These are phyloP conservation scores for Plusia festucae DNA, from an alignment of 2,888 invertebrate genomes.

Conservation along the genomic window DNA sequence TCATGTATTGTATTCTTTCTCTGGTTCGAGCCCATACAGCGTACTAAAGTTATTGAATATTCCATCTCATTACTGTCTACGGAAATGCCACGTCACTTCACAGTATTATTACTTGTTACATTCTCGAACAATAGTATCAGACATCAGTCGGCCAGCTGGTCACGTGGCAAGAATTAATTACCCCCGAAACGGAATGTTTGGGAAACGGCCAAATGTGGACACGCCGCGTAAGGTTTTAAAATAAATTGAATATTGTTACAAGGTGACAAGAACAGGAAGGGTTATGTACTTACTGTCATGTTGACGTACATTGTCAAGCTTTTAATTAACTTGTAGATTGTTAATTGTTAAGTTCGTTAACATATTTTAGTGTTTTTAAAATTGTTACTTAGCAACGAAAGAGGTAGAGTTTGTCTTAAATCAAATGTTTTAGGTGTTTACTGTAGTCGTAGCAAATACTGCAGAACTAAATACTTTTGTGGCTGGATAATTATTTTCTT, in stretches of 20 bases:
- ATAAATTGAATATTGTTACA: slow-evolving; percentile 49
- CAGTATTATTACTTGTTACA: slow-evolving; percentile 8
- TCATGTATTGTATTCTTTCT: too few relatives aligned
- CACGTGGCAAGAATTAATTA: slow-evolving; percentile 55
- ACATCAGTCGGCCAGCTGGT: slow-evolving; percentile 29
- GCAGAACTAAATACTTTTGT: too few relatives aligned
- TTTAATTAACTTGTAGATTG: slow-evolving; percentile 1
- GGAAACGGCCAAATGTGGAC: slow-evolving; percentile 48
- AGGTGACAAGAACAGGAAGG: slow-evolving; percentile 14
- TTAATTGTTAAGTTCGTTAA: slow-evolving; percentile 1
- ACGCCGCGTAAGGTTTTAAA: slow-evolving; percentile 43
- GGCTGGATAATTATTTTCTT: too few relatives aligned
- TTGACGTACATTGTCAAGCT: not conserved
- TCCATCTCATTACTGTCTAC: slow-evolving; percentile 28
- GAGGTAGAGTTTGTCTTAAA: too few relatives aligned
- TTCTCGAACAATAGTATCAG: slow-evolving; percentile 33
- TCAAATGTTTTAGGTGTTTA: too few relatives aligned
- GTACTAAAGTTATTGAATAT: slow-evolving; percentile 8
- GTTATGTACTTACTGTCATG: not conserved
- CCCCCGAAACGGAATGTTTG: slow-evolving; percentile 40
- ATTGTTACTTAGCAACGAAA: not conserved
- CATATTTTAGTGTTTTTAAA: not conserved
- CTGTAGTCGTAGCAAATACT: too few relatives aligned
- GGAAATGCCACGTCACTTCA: slow-evolving; percentile 38
- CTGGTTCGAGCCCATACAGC: not conserved